Base-by-base conservation (phyloP, 2,113 vertebrate species). In the Oncorhynchus keta region DNA sequence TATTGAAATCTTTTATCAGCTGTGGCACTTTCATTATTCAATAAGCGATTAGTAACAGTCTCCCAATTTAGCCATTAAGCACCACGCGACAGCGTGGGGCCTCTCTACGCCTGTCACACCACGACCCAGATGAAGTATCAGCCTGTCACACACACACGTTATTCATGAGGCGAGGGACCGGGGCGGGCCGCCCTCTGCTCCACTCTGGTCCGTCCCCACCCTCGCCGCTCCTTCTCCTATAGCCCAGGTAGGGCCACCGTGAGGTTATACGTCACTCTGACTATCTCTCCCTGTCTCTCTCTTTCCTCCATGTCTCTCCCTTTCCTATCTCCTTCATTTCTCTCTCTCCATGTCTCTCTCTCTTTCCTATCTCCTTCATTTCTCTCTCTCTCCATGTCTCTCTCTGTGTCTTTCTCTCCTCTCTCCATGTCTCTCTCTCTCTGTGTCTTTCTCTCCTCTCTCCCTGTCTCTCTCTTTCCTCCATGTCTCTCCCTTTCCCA, bases 1-100 rank as follows among this genome's bases (percentile, higher is more conserved):
- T 94, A 95, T 95, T 95, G 96, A 96, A 97, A 93, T 95, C 95
- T 96, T 96, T 96, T 95, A 96, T 96, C 96, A 93, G 94, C 91
- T 94, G 92, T 96, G 96, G 94, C 96, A 94, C 93, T 94, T 96
- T 92, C 96, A 97, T 97, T 95, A 95, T 95, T 97, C 95, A 95
- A 79, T 94, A 92, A 95, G 90, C 83, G 92, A 95, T 96, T 93
- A 95, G 95, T 89, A 93, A 92, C 93, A 89, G 94, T 94, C 92
- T 89, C 86, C 93, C 92, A 95, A 89, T 93, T 92, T 93, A 92
- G 93, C 92, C 92, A 89, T 93, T 95, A 94, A 94, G 89, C 89
- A 91, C 82, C 51, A 83, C 80, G 86, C 28, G 80, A 88, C 69
- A 64, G 83, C 84, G 74, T 77, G 61, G 73, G 79, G 81, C 83